phyloP scores from a whole-genome alignment of 1,140 invertebrate genomes.

The Caerostris extrusa region DNA sequence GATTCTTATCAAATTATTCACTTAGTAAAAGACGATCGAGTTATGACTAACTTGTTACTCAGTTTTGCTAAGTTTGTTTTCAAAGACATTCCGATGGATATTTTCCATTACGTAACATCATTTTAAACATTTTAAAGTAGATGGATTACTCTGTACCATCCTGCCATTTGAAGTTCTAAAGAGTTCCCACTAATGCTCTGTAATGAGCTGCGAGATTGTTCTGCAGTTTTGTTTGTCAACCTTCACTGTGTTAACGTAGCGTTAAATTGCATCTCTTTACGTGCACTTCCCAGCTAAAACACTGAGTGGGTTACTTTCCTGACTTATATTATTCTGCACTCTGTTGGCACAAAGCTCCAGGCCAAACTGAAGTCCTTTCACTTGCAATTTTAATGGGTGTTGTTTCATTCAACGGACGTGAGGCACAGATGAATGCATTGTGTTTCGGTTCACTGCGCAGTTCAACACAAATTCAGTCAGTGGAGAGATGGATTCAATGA shows the following conservation, averaged over 20 bases:
- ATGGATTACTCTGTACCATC: not conserved
- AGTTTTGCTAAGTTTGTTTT: too few species aligned
- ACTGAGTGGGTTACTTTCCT: conserved; percentile 47
- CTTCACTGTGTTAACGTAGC: conserved; percentile 72
- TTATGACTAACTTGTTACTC: too few species aligned
- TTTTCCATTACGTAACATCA: too few species aligned
- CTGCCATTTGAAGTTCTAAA: not conserved
- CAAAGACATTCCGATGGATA: too few species aligned
- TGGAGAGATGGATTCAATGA: conserved; percentile 35
- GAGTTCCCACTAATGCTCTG: not conserved
- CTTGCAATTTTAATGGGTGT: conserved; percentile 14
- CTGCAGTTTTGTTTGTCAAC: not conserved
- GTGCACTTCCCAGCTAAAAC: not conserved
- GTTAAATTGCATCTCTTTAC: conserved; percentile 37
- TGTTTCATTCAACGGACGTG: not conserved
- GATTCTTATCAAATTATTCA: too few species aligned
- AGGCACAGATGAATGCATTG: conserved; percentile 23
- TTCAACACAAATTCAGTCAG: conserved; percentile 38
- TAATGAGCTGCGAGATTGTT: not conserved
- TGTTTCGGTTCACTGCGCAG: conserved; percentile 40
- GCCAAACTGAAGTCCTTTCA: conserved; percentile 46
- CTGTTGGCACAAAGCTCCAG: conserved; percentile 42
- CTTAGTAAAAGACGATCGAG: too few species aligned
- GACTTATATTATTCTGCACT: conserved; percentile 41
- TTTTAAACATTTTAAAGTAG: not conserved